These are phyloP conservation scores for Drosophila kohkoa DNA, from an alignment of 1,140 invertebrate genomes.

Conservation along the genomic window DNA sequence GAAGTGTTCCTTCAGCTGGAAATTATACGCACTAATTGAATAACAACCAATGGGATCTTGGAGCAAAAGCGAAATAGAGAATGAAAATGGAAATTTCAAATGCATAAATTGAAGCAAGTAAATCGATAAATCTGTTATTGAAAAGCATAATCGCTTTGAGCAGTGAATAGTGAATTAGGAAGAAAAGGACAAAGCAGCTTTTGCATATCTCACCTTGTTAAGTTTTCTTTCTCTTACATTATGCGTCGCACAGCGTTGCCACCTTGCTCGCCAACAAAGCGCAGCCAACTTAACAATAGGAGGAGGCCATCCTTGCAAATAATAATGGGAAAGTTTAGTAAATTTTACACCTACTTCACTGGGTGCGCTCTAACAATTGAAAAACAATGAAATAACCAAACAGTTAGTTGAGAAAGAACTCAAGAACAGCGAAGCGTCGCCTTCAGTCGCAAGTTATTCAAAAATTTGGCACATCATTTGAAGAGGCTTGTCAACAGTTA, in stretches of 20 bases:
- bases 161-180: not conserved
- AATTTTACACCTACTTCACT: not conserved
- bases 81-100: not conserved
- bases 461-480: constrained; percentile 31
- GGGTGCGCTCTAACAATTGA: not conserved
- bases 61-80: not conserved
- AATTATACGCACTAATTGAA: constrained; percentile 28
- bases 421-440: not conserved
- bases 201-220: too few relatives aligned
- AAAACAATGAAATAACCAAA: constrained; percentile 18
- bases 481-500: constrained; percentile 29
- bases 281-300: constrained; percentile 2
- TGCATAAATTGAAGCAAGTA: not conserved
- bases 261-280: not conserved
- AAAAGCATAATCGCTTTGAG: not conserved
- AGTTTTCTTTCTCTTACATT: too few relatives aligned
- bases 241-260: not conserved
- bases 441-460: constrained; percentile 19
- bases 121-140: constrained; percentile 10
- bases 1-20: constrained; percentile 23
- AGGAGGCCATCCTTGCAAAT: not conserved
- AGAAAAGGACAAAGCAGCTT: not conserved
- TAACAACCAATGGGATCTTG: not conserved
- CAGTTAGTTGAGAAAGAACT: constrained; percentile 7
- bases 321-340: not conserved